Evolutionary conservation across 2,113 vertebrate genomes (phyloP), one percentile per base, ranked within the genome.

Genomic region (Sciurus niger): DNA sequence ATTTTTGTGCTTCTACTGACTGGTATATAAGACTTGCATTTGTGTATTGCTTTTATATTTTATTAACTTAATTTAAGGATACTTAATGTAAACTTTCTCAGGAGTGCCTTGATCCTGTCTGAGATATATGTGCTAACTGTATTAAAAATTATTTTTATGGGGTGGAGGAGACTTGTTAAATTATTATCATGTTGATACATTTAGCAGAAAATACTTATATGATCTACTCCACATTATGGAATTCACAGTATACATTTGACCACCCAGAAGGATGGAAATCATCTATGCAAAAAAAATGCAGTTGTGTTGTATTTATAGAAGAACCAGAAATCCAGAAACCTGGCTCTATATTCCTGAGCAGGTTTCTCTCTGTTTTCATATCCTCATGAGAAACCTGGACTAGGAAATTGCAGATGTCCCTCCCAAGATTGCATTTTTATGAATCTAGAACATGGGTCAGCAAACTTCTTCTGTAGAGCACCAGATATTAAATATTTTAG

Each of bases 401-500:
- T 86, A 55, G 34, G 48, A 96, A 95, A 96, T 86, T 89, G 51
- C 17, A 77, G 24, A 73, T 92, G 24, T 68, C 6, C 28, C 48
- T 89, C 37, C 55, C 12, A 89, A 94, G 24, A 46, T 28, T 83
- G 20, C 40, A 40, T 89, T 89, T 94, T 91, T 68, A 32, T 94
- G 46, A 93, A 77, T 82, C 77, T 73, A 89, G 30, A 89, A 82
- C 34, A 82, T 73, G 24, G 46, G 3, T 94, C 32, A 84, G 40
- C 63, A 70, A 90, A n/a, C 55, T 6, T 85, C 90, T 95, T 53
- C 46, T 48, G 9, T 12, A 77, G 58, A 78, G 84, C 86, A 5
- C 25, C 10, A 73, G 43, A 28, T n/a, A 53, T 60, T 78, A 78
- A 95, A 37, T 96, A 79, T 92, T 96, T 94, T 84, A 89, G 46